Percentiles rank a stretch among this genome's conserved stretches.
These are phyloP conservation scores for Ostrea edulis DNA, from an alignment of 1,140 invertebrate species.

Conservation along the genomic window DNA sequence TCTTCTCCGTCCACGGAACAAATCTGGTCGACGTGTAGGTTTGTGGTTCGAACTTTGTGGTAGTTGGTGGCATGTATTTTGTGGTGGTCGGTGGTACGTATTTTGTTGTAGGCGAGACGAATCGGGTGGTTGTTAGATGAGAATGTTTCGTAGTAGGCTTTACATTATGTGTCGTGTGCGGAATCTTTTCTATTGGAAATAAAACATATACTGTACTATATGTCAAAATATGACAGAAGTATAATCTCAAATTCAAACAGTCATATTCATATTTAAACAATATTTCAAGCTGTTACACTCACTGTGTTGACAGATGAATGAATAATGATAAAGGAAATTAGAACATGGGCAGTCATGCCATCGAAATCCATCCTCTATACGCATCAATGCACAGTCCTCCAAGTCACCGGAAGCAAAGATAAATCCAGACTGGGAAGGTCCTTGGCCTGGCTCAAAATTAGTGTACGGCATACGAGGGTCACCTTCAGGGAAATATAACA, in stretches of 20 bases:
- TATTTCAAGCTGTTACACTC: neutral
- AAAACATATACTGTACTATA: neutral
- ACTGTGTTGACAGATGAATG: conserved; percentile 40
- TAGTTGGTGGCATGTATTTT: neutral
- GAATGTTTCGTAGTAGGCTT: neutral
- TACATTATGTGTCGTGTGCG: neutral
- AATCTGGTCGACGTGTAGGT: neutral
- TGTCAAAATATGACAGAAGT: no score
- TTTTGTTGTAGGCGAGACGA: neutral
- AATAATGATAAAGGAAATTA: conserved; percentile 21
- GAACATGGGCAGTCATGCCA: conserved; percentile 37
- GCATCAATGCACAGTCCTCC: conserved; percentile 36
- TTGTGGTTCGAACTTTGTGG: conserved; percentile 12
- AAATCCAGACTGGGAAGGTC: conserved; percentile 26
- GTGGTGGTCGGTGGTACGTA: neutral
- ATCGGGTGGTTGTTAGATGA: neutral
- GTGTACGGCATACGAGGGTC: conserved; percentile 1
- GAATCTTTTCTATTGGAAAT: conserved; percentile 4
- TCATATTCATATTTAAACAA: no score
- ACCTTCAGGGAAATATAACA: neutral
- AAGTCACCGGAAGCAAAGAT: conserved; percentile 20
- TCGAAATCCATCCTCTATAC: neutral
- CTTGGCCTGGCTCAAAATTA: conserved; percentile 24
- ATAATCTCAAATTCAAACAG: no score
- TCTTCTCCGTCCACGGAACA: neutral